These are phyloP conservation scores for Laspeyria flexula DNA, from an alignment of 2,888 invertebrate genomes.

Conservation along the genomic window DNA sequence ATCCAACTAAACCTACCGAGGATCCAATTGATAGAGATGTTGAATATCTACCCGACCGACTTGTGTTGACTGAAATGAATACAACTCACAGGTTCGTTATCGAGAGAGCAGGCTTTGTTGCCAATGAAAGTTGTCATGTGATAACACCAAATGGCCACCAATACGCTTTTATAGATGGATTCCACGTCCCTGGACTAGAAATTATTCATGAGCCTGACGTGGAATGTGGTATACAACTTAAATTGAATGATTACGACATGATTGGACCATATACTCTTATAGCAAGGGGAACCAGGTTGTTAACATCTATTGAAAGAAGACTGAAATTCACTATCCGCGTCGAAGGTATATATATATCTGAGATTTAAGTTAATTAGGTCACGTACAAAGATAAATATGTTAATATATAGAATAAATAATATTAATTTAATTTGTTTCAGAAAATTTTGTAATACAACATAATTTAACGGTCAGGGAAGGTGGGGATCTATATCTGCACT, in stretches of 20 bases:
- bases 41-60: slow-evolving; percentile 17
- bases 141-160: slow-evolving; percentile 56
- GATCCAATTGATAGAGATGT: slow-evolving; percentile 43
- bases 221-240: slow-evolving; percentile 59
- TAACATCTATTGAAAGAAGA: slow-evolving; percentile 58
- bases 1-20: slow-evolving; percentile 51
- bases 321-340: slow-evolving; percentile 61
- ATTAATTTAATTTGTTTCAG: slow-evolving; percentile 20
- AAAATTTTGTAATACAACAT: slow-evolving; percentile 15
- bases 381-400: slow-evolving; percentile 65
- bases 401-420: slow-evolving; percentile 17
- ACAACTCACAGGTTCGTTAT: slow-evolving; percentile 48
- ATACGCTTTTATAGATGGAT: slow-evolving; percentile 52
- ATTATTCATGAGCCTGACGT: slow-evolving; percentile 39
- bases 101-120: slow-evolving; percentile 14
- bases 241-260: slow-evolving; percentile 49
- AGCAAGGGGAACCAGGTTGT: slow-evolving; percentile 48
- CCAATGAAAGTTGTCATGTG: slow-evolving; percentile 60
- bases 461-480: slow-evolving; percentile 55
- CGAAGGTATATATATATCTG: slow-evolving; percentile 61
- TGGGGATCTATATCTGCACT: slow-evolving; percentile 60
- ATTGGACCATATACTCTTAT: slow-evolving; percentile 70
- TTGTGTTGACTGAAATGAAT: slow-evolving; percentile 37
- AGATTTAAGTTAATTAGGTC: too few species aligned
- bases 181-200: slow-evolving; percentile 52